These are phyloP conservation scores for Neogobius melanostomus DNA, from an alignment of 2,113 vertebrate species.

Conservation along the genomic window DNA sequence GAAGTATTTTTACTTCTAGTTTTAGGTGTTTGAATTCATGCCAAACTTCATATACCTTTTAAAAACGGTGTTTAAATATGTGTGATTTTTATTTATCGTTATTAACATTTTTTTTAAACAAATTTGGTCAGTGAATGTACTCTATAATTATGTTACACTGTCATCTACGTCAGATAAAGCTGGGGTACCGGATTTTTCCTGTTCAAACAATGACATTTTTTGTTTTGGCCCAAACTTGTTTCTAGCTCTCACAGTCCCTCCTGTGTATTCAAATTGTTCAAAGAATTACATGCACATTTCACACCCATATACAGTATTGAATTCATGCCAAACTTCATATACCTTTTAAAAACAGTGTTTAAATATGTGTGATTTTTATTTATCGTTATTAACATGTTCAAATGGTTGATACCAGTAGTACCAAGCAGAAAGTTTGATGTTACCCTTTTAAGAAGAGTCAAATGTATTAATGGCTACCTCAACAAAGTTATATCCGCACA, in stretches of 20 bases:
- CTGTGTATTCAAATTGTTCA: too few relatives aligned
- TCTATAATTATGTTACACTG: too few relatives aligned
- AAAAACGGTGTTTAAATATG: background rate
- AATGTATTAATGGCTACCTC: slow-evolving; percentile 48
- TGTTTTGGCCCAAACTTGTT: too few relatives aligned
- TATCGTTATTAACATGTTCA: background rate
- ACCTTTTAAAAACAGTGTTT: background rate
- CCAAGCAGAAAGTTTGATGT: background rate
- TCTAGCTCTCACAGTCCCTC: too few relatives aligned
- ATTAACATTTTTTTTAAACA: too few relatives aligned
- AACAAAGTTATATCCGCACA: slow-evolving; percentile 13
- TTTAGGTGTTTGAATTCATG: background rate
- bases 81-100: background rate
- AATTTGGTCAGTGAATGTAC: too few relatives aligned
- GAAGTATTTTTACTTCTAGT: background rate
- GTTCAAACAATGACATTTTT: too few relatives aligned
- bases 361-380: background rate
- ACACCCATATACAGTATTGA: too few relatives aligned
- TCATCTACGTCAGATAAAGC: too few relatives aligned
- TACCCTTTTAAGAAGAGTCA: slow-evolving; percentile 1
- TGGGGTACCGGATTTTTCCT: too few relatives aligned
- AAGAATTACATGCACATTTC: too few relatives aligned
- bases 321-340: background rate
- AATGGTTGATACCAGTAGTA: too few relatives aligned
- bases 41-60: background rate